Evolutionary conservation across 2,113 vertebrate genomes (phyloP), one percentile per base, ranked within the genome.

Genomic region (Microtus ochrogaster): DNA sequence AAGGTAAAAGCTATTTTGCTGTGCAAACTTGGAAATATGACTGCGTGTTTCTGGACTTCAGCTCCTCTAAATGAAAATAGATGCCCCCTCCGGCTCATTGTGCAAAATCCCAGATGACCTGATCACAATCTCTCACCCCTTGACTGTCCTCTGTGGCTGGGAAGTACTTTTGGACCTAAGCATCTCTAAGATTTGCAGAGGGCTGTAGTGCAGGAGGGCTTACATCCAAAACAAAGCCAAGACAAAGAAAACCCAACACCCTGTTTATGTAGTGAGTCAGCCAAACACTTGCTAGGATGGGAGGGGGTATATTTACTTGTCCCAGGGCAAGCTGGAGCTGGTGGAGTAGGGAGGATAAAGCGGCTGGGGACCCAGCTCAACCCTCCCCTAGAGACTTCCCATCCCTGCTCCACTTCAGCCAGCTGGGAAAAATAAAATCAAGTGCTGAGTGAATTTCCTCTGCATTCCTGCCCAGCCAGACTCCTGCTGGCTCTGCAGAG

Each of bases 381-480:
- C 92, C 63, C 92, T 92, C 85, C 74, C 90, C 49, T 41, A 41
- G 47, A 87, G 47, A 76, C 68, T 92, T 81, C 96, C 94, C 92
- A 72, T 39, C 41, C 86, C 78, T 26, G 24, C 14, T 9, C 77
- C 13, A 72, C 86, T 91, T 81, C 86, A 90, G 87, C 95, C 97
- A 97, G 97, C 97, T 98, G 97, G 95, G 96, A 91, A 95, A 95
- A 97, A 97, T 97, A 97, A 97, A 97, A 94, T 96, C 97, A 93
- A 96, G 90, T 93, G 94, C 95, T 96, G 95, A 95, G 93, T 97
- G 95, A 97, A 96, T 97, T 97, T 94, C 94, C 95, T 95, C 85
- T 68, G 41, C 97, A 97, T 97, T 97, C 96, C 96, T 97, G 94
- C 96, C 87, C 85, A 93, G 97, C 92, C 88, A 52, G 96, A 74